phyloP scores from a whole-genome alignment of 2,888 invertebrate genomes.

The Harmothoe impar region DNA sequence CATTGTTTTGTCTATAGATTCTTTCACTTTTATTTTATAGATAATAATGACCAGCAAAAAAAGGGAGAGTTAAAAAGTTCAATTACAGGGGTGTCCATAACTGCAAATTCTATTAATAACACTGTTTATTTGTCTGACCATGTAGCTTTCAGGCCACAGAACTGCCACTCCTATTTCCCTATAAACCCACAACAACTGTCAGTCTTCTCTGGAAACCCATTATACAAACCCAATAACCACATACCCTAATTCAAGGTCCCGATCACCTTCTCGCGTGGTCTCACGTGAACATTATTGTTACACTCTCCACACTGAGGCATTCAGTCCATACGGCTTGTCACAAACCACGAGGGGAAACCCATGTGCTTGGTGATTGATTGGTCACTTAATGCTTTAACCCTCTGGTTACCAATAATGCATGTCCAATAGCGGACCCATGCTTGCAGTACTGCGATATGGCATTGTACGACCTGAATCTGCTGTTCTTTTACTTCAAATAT shows the following conservation, averaged over 20 bases:
- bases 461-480: too few relatives aligned
- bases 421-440: too few relatives aligned
- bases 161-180: neutral
- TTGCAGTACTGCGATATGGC: too few relatives aligned
- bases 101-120: neutral
- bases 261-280: neutral
- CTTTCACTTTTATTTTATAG: too few relatives aligned
- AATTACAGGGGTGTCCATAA: too few relatives aligned
- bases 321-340: neutral
- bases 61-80: too few relatives aligned
- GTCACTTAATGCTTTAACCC: too few relatives aligned
- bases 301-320: neutral
- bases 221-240: neutral
- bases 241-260: neutral
- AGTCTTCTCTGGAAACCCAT: neutral
- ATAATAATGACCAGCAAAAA: too few relatives aligned
- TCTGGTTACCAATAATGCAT: too few relatives aligned
- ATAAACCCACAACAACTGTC: neutral
- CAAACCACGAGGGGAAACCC: neutral
- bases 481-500: too few relatives aligned
- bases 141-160: neutral
- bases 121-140: neutral
- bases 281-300: neutral
- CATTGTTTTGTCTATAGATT: too few relatives aligned
- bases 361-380: neutral